Base-by-base conservation (phyloP, 2,888 invertebrate genomes). In the Molanna angustata region DNA sequence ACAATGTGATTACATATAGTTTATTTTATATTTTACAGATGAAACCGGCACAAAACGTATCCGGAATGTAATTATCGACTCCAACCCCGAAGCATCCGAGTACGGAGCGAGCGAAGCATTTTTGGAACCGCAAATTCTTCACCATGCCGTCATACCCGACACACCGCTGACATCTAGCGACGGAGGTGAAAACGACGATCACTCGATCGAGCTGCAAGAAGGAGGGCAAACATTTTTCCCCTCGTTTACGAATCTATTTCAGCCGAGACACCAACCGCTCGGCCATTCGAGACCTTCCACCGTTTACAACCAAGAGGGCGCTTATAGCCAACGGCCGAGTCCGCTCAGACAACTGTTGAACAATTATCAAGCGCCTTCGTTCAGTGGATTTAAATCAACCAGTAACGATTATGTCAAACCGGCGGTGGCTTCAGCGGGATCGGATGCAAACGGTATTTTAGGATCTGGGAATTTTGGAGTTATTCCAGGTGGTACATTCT, bases 401-500 rank as follows among this genome's bases (percentile, higher is more conserved):
- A 53, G 67, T 16, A 74, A 74, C 52, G 70, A 68, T 49, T 73
- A 72, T 44, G 70, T 69, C 3, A 75, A 75, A 61, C 69, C 71
- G 17, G 51, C 59, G 4, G n/a, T n/a, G n/a, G 62, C 70, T 56
- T 77, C 74, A 53, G 73, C 71, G 20, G 66, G 70, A 46, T 73
- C 74, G 9, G 75, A 76, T 40, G 80, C 81, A 61, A 78, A 83
- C 17, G 80, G 83, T 39, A 76, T 90, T 11, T 71, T 92, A 3
- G 85, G 92, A 4, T 90, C 90, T 1, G 91, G 91, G 1, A 91
- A 91, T 69, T 92, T 92, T 64, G 90, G 90, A 0, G 90, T 93
- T 1, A 86, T 93, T 44, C 80, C 84, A 50, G 93, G 93, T 2
- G 93, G 91, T 3, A 92, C 92, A 2, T 93, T 90, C 71, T 89